These are phyloP conservation scores for Chloroclysta siterata DNA, from an alignment of 2,888 invertebrate species.

Conservation along the genomic window DNA sequence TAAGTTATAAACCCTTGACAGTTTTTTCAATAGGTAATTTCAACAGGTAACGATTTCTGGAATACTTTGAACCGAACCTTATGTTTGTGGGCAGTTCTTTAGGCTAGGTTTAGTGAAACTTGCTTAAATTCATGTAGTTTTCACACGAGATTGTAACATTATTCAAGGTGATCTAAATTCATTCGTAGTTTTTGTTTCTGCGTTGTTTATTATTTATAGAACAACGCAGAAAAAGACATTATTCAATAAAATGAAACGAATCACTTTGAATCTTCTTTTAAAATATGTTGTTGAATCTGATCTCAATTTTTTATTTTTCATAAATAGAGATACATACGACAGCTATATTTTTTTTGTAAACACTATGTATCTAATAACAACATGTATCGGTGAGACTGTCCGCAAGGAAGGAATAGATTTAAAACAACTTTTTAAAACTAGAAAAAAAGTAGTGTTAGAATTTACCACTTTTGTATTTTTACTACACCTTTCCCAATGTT, in stretches of 20 bases:
- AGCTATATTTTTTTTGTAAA: no score
- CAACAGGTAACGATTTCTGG: no score
- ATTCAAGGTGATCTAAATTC: not conserved
- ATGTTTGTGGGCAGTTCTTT: no score
- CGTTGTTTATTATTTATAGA: not conserved
- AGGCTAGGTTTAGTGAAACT: no score
- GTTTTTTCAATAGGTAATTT: no score
- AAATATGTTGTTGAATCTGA: no score
- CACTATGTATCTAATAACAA: conserved; percentile 2
- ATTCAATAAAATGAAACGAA: not conserved
- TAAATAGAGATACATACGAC: no score
- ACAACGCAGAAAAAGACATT: not conserved
- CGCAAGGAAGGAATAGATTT: conserved; percentile 25
- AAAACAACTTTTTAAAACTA: conserved; percentile 16
- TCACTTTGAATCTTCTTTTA: not conserved
- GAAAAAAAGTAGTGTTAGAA: conserved; percentile 35
- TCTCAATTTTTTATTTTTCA: no score
- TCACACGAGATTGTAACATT: not conserved
- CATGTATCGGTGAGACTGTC: conserved; percentile 28
- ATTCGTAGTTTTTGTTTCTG: not conserved
- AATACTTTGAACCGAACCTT: no score
- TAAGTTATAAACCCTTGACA: no score
- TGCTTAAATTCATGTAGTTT: no score
- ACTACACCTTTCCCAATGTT: conserved; percentile 33
- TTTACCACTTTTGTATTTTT: conserved; percentile 49